These are phyloP conservation scores for Dendropsophus ebraccatus DNA, from an alignment of 2,113 vertebrate species.

Conservation along the genomic window DNA sequence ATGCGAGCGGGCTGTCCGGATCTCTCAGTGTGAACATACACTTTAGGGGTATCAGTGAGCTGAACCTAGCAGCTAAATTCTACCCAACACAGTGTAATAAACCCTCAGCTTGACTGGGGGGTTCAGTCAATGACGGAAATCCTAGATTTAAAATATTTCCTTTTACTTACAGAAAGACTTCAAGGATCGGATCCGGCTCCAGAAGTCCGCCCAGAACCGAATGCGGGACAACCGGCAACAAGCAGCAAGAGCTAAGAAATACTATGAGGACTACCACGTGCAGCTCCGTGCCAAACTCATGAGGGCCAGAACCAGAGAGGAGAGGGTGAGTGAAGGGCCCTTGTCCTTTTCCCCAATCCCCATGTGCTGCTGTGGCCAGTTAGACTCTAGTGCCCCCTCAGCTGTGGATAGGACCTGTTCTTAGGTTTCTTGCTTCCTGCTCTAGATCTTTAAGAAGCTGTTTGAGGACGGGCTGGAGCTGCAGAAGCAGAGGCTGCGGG, in stretches of 20 bases:
- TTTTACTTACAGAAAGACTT: slow-evolving; percentile 87
- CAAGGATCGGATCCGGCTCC: slow-evolving; percentile 80
- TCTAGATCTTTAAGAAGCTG: slow-evolving; percentile 87
- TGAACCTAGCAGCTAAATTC: no score
- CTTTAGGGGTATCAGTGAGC: neutral
- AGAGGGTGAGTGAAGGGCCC: slow-evolving; percentile 73
- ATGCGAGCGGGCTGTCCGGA: no score
- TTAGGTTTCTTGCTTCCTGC: no score
- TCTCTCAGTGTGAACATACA: no score
- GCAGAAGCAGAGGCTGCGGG: slow-evolving; percentile 86
- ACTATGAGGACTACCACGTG: slow-evolving; percentile 85
- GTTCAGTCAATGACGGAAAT: no score
- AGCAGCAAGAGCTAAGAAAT: slow-evolving; percentile 82
- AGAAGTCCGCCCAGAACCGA: slow-evolving; percentile 81
- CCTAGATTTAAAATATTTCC: no score
- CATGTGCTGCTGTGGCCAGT: neutral
- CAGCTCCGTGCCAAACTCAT: slow-evolving; percentile 86
- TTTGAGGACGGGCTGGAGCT: slow-evolving; percentile 92
- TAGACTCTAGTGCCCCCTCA: neutral
- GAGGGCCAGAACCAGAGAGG: slow-evolving; percentile 86
- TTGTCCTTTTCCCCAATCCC: no score
- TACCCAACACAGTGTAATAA: no score
- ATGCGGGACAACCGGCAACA: slow-evolving; percentile 86
- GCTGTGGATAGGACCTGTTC: no score
- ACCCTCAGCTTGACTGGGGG: no score